A percentile compares a stretch with the other conserved stretches of the same genome.
These are phyloP conservation scores for Ageneiosus marmoratus DNA, from an alignment of 2,113 vertebrate species.

Conservation along the genomic window DNA sequence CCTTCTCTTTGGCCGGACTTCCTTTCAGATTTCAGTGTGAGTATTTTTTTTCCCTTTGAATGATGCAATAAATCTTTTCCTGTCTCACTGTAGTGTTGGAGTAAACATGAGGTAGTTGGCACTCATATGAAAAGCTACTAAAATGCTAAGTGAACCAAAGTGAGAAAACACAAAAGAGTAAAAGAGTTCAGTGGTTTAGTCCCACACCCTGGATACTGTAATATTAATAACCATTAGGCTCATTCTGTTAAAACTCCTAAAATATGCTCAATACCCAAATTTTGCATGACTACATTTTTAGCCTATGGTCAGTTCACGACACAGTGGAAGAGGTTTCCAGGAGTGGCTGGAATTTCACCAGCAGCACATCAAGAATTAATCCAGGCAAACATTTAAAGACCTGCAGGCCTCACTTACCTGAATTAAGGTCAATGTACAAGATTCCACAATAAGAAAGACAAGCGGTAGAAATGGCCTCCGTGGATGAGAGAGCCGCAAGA, in stretches of 20 bases:
- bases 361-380: too few species aligned
- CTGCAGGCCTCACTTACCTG: too few species aligned
- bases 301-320: too few species aligned
- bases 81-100: background rate
- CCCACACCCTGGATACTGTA: background rate
- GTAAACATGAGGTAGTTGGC: background rate
- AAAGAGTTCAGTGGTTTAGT: background rate
- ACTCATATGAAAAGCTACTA: background rate
- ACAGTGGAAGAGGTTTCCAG: too few species aligned
- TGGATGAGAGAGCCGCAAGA: too few species aligned
- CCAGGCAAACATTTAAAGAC: too few species aligned
- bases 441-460: too few species aligned
- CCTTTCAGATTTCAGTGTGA: slow-evolving; percentile 64
- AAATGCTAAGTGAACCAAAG: background rate
- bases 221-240: background rate
- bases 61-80: background rate
- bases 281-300: too few species aligned
- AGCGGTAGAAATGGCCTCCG: too few species aligned
- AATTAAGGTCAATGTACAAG: too few species aligned
- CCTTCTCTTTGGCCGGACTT: slow-evolving; percentile 68
- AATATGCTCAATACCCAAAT: too few species aligned
- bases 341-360: too few species aligned
- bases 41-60: slow-evolving; percentile 32
- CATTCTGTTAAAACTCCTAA: background rate
- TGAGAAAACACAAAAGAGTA: background rate